Evolutionary conservation across 2,797 vertebrate genomes (phyloP), one percentile per base, ranked within the genome.

Genomic region (Spinibarbus caldwelli): DNA sequence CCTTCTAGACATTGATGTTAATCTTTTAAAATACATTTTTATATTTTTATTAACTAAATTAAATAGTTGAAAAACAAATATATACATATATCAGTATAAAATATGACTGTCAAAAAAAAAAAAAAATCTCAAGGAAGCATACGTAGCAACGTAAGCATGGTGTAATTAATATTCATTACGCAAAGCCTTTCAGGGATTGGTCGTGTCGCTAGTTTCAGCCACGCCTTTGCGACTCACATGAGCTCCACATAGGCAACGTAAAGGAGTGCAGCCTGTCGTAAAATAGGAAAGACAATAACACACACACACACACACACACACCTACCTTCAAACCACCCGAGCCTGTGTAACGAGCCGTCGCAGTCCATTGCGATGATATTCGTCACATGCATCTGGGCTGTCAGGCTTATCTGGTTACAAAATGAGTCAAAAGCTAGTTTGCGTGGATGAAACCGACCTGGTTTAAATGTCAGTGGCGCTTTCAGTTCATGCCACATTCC

Each of bases 231-330:
- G 89, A 89, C 87, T 91, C 90, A 83, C 68, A 85, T 82, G 86
- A 86, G 88, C 89, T 94, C 95, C 95, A 96, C 95, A 95, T 95
- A 93, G 92, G 92, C 94, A 95, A 89, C 94, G 93, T 92, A 94
- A 95, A 93, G 89, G 2, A 89, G 12, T 23, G 0, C 3, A 11
- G 12, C 14, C 62, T 93, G 95, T 94, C 94, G 95, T 85, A 93
- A 94, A 93, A 36, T 29, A 31, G 71, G n/a, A 14, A 78, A 76
- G 73, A 79, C 84, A 86, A 54, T 76, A 79, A 45, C 71, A 68
- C 41, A 79, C 57, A 75, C 67, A 10, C 26, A 8, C 36, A 1
- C 38, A 0, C 31, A 0, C 14, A 5, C 64, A 17, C 26, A 11
- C 49, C 36, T 76, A 47, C 38, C 38, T 26, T 45, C 26, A 36